Evolutionary conservation across 2,888 invertebrate species (phyloP), one percentile per base, ranked within the genome.

Genomic region (Nomada lathburiana): DNA sequence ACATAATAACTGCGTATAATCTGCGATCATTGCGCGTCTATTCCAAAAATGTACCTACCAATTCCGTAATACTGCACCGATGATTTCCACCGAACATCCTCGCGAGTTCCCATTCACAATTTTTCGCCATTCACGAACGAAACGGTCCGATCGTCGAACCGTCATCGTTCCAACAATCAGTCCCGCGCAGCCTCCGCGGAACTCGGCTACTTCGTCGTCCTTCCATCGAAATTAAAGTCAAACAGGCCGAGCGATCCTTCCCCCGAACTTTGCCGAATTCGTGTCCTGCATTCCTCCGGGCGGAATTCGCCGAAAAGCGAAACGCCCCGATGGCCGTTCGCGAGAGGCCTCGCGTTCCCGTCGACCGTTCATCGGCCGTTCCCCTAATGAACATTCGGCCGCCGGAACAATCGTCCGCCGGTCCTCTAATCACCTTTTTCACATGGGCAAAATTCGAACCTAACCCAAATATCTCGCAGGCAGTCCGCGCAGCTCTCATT

Each of bases 401-500:
- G 64, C 72, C 72, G 65, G 83, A 79, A 83, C 83, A 83, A 83
- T 83, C 83, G 79, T 64, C 76, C 55, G 64, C 44, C 71, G 68
- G 69, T 76, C 65, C 83, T 83, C 83, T 83, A 83, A 83, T 83
- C 83, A 83, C 83, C 83, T 79, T 83, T 83, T 83, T 83, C 83
- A 79, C 83, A 76, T 83, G 83, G 79, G 72, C 59, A 76, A 80
- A 77, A 83, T 82, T 76, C 77, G 82, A 85, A 85, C 85, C 88
- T 87, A 80, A 82, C 75, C 77, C 70, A 85, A 88, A 88, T 88
- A 87, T 87, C 86, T 87, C 85, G 80, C 87, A 78, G 77, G 60
- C 77, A 59, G 81, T 53, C 72, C 74, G 74, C 65, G 70, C 63
- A 53, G 79, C 77, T 88, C 80, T 83, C 86, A 81, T 88, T 80